Base-by-base conservation (phyloP, 2,888 invertebrate species). In the Drosophila melanosoma region DNA sequence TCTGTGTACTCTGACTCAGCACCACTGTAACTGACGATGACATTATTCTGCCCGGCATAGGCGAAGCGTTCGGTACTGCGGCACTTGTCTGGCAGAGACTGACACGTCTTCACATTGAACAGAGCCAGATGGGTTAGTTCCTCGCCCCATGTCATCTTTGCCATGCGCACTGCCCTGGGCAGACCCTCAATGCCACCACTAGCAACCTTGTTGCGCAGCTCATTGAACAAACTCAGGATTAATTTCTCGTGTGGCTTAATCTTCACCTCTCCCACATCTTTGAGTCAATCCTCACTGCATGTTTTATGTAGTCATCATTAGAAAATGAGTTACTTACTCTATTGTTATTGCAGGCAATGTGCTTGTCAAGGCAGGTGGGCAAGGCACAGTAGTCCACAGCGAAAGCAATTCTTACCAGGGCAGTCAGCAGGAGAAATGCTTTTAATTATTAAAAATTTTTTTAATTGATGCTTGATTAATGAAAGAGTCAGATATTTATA, bases 31-130 rank as follows among this genome's bases (percentile, higher is more conserved):
- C 83, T 83, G 70, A 83, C 81, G 12, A 83, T 83, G 26, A 82
- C 83, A 48, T 73, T 79, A 56, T 81, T 84, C 61, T 84, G 83
- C 17, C 83, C 83, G 17, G 83, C 83, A 48, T 84, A 82, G 3
- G 75, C 82, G 23, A 84, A 84, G 29, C 82, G 74, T n/a, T 84
- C 85, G 1, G 83, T 84, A 36, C 81, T 82, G 66, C 82, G 84
- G 45, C 83, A 84, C 49, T 82, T 82, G 35, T 83, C 83, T 12
- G 79, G 70, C 56, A 76, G 17, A 26, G 83, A 84, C 20, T 69
- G 67, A 48, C 87, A 87, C 7, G 83, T 84, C 63, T 82, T 82
- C 15, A 82, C 87, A 66, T 86, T 86, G 6, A 69, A 56, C 0
- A 69, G 45, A 0, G 87, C 87, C 67, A 87, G 45, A 20, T 74